Base-by-base conservation (phyloP, 2,113 vertebrate genomes). In the Chaetodon trifascialis region DNA sequence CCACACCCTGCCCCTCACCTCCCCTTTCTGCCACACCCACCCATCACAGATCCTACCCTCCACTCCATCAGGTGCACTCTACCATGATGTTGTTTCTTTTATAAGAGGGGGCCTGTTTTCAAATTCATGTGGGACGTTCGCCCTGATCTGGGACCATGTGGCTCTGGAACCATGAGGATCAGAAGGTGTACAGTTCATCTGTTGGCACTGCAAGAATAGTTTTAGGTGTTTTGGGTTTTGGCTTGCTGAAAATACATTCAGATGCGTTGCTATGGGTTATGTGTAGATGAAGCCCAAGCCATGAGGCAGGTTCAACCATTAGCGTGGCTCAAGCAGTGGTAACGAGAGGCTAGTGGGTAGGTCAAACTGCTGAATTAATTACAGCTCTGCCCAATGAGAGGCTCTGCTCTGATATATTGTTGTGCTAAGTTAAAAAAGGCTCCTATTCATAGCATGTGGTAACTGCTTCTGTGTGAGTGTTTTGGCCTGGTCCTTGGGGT, bases 361-460 rank as follows among this genome's bases (percentile, higher is more conserved):
- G 94, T 95, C 93, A 94, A 94, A 93, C 92, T 91, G 88, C 91
- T 93, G 93, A 92, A 95, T 95, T 93, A 93, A 94, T 94, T 94
- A 90, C 83, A 78, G 91, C 80, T 79, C 40, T 63, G 80, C 79
- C 92, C 92, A 94, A 86, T 94, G 89, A 86, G 86, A 87, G 82
- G 80, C 87, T 89, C 73, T 72, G 80, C 70, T 84, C 88, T 88
- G 54, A 92, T 91, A 93, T 91, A 94, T 94, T 95, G 94, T 95
- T 95, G 94, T 95, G 93, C 94, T 86, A 92, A 95, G 93, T 94
- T 93, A 77, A 92, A 94, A 94, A 93, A 89, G 90, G 74, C 73
- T 91, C 91, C 94, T 47, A 94, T 95, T 95, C 94, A 95, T 71
- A 90, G 92, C 80, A 81, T 87, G 90, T 84, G 88, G 90, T 93